These are phyloP conservation scores for Sepiola atlantica DNA, from an alignment of 2,888 invertebrate genomes.

Conservation along the genomic window DNA sequence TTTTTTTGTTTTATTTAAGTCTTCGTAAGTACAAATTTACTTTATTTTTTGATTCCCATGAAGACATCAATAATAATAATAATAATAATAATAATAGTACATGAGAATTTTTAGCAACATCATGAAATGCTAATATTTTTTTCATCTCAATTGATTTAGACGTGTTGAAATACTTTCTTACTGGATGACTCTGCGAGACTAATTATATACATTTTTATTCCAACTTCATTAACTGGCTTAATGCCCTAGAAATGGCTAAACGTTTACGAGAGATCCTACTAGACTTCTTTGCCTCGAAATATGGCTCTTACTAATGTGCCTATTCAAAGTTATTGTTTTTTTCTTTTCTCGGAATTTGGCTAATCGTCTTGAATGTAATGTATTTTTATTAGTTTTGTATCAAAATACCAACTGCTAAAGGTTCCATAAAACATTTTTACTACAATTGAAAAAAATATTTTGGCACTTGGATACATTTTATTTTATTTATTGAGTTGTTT, in stretches of 20 bases:
- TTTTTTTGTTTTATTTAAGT: too few species aligned
- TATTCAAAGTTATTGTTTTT: too few species aligned
- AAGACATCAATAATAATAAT: too few species aligned
- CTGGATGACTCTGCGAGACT: background rate
- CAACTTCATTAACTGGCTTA: background rate
- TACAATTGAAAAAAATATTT: too few species aligned
- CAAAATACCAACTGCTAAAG: background rate
- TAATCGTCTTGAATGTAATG: background rate
- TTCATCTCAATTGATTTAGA: background rate
- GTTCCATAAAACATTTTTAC: too few species aligned
- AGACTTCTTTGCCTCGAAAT: background rate
- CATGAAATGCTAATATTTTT: background rate
- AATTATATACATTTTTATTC: constrained; percentile 32
- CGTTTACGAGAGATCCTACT: background rate
- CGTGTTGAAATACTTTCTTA: background rate
- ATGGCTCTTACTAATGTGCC: background rate
- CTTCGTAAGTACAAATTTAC: too few species aligned
- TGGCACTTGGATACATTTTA: too few species aligned
- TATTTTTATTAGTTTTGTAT: background rate
- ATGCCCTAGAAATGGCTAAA: background rate
- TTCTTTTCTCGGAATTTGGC: background rate
- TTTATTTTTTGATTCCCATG: too few species aligned
- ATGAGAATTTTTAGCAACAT: background rate
- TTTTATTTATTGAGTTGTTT: too few species aligned
- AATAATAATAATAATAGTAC: background rate